These are phyloP conservation scores for Ciconia stormi DNA, from an alignment of 2,113 vertebrate genomes.

Conservation along the genomic window DNA sequence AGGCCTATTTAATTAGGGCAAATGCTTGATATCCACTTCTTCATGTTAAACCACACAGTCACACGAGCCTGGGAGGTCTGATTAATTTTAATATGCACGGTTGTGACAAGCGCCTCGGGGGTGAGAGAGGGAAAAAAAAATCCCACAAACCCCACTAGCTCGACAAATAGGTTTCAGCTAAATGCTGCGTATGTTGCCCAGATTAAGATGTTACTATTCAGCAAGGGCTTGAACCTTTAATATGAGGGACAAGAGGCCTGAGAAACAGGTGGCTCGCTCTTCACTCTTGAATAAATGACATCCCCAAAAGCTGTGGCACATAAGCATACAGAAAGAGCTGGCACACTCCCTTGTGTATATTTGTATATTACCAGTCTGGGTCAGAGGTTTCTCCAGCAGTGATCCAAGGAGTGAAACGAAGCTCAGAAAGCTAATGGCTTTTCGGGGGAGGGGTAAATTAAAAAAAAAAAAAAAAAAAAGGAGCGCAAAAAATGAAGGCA, in stretches of 20 bases:
- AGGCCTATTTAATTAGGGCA: conserved; percentile 80
- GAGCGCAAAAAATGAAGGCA: not conserved
- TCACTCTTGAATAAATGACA: conserved; percentile 63
- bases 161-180: conserved; percentile 49
- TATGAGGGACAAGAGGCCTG: conserved; percentile 63
- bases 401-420: not conserved
- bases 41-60: conserved; percentile 73
- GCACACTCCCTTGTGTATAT: conserved; percentile 21
- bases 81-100: conserved; percentile 84
- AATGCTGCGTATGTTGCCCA: conserved; percentile 35
- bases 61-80: conserved; percentile 74
- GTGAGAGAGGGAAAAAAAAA: conserved; percentile 37
- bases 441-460: not conserved
- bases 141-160: conserved; percentile 26
- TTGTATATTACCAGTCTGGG: conserved; percentile 20
- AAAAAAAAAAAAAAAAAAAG: not conserved
- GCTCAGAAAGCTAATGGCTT: not conserved
- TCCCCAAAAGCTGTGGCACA: conserved; percentile 43
- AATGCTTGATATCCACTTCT: conserved; percentile 78
- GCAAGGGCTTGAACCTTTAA: conserved; percentile 67
- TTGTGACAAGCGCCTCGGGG: conserved; percentile 74
- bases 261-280: conserved; percentile 78
- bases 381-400: conserved; percentile 13
- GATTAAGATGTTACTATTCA: conserved; percentile 76
- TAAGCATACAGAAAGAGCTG: not conserved